Base-by-base conservation (phyloP, 1,140 invertebrate species). In the Drosophila neocordata region DNA sequence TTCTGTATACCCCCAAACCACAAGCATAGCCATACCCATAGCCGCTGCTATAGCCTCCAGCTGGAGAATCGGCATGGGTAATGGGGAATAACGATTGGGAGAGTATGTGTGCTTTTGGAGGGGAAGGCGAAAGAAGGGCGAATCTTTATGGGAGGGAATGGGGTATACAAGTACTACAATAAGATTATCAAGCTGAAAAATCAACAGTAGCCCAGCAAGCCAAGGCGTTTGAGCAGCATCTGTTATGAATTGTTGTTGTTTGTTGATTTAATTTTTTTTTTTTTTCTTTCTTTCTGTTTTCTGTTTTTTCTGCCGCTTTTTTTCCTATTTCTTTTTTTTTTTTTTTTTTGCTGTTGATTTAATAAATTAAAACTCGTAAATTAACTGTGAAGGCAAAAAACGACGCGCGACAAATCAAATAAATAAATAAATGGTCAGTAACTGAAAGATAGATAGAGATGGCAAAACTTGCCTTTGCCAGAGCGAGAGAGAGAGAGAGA, bases 321-420 rank as follows among this genome's bases (percentile, higher is more conserved):
- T 63, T 63, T 72, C n/a, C n/a, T n/a, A n/a, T n/a, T n/a, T n/a
- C n/a, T 69, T 3, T 37, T 12, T 4, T 11, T 37, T 15, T 18
- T 15, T 44, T 20, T 48, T 48, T 48, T 48, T 48, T 48, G 41
- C 67, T 76, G 77, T 79, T 79, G 77, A 79, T 79, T 79, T 79
- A 79, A 79, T 79, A 79, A 79, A 79, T 79, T 79, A 79, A 79
- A 79, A 77, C 73, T 71, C 73, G 77, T 79, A 79, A 79, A 79
- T 79, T 79, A 76, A 79, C 73, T 79, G 77, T 77, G 77, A 79
- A 79, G 73, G 77, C 77, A 77, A 79, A 79, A 77, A 79, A 77
- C 76, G 76, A 76, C 73, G 76, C 76, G 73, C 76, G 73, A 78
- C 76, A 78, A 78, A 78, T 78, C 76, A 76, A 78, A 78, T 77